Evolutionary conservation across 2,888 invertebrate genomes (phyloP), one percentile per base, ranked within the genome.

Genomic region (Smittia aterrima): DNA sequence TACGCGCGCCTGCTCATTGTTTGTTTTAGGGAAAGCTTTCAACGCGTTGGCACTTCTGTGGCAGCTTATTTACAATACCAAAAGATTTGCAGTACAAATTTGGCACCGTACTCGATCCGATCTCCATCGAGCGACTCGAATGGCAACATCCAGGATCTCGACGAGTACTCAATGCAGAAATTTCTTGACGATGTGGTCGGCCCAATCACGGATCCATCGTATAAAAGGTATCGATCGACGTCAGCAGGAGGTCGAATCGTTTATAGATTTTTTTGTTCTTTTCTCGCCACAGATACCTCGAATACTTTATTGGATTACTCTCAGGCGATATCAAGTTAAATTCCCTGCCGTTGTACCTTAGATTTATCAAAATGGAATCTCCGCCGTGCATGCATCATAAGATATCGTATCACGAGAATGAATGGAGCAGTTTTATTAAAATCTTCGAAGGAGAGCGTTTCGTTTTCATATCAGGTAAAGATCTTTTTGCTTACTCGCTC

Each of bases 61-160:
- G 93, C 95, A 22, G 93, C 95, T 13, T 96, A 95, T 84, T 92
- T 96, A 91, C 93, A 95, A 84, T 96, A 96, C 85, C 93, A 93
- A 77, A 93, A 91, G 80, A 95, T 96, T 79, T 96, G 95, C 84
- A 93, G 94, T 67, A 78, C 78, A 62, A 79, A 77, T 75, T 77
- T 77, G 47, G 76, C 77, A 68, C 76, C 76, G 73, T 86, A 86
- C 78, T 82, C 83, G 25, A 74, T 77, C 13, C 77, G 77, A 22
- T 77, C 77, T 1, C 77, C 77, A 73, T 75, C 78, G 53, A n/a
- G 7, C 22, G 72, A 72, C 9, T 77, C 78, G 40, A 73, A 77
- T 16, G 76, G 77, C 16, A 79, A 79, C 75, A 79, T 79, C 80
- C 90, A 92, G 81, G 94, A 95, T 9, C 86, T 96, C 78, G 96